phyloP scores from a whole-genome alignment of 2,888 invertebrate genomes.

The Alentia gelatinosa region DNA sequence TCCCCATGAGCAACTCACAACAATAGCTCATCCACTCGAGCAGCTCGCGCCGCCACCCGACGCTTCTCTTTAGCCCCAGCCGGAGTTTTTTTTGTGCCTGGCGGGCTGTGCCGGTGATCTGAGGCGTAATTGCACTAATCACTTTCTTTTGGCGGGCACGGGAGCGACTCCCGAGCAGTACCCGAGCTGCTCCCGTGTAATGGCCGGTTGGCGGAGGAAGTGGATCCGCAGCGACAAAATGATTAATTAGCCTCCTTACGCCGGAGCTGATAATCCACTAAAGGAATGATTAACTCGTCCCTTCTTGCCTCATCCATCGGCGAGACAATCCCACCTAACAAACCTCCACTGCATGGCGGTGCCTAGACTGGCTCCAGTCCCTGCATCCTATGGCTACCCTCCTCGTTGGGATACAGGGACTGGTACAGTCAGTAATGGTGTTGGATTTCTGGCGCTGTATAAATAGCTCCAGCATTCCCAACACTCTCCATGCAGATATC shows the following conservation, averaged over 20 bases:
- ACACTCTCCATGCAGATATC: too few species aligned
- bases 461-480: too few species aligned
- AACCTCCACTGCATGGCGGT: not conserved
- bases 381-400: too few species aligned
- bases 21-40: constrained; percentile 46
- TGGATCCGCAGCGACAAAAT: constrained; percentile 9
- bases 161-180: not conserved
- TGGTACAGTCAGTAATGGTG: too few species aligned
- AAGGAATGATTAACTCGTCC: constrained; percentile 40
- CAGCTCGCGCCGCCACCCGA: not conserved
- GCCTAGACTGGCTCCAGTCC: too few species aligned
- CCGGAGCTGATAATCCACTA: constrained; percentile 26
- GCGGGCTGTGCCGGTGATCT: not conserved
- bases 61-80: not conserved
- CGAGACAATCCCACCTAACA: constrained; percentile 42
- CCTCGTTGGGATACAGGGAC: too few species aligned
- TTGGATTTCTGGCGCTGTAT: too few species aligned
- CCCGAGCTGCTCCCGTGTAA: not conserved
- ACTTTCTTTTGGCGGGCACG: not conserved
- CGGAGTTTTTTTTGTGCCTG: constrained; percentile 10
- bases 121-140: constrained; percentile 46
- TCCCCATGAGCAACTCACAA: constrained; percentile 42
- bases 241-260: constrained; percentile 45
- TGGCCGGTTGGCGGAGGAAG: constrained; percentile 1
- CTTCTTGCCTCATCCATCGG: not conserved